phyloP scores from a whole-genome alignment of 1,140 invertebrate species.

The Pseudomyrmex cubaensis region DNA sequence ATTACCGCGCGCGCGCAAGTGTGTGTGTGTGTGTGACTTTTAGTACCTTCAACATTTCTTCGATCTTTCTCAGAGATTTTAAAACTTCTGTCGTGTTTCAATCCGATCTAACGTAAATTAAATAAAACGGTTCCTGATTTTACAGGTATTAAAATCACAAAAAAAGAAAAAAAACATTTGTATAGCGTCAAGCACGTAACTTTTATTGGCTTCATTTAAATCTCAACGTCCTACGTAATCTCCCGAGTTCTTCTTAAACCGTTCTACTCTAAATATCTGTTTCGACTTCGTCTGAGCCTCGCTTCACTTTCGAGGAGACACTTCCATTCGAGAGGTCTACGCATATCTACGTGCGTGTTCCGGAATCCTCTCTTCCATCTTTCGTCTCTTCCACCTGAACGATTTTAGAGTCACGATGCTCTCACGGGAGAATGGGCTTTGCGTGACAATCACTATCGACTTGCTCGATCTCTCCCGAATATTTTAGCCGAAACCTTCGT shows the following conservation, averaged over 20 bases:
- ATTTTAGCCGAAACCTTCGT: slow-evolving; percentile 40
- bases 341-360: slow-evolving; percentile 3
- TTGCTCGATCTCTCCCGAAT: slow-evolving; percentile 53
- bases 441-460: slow-evolving; percentile 55
- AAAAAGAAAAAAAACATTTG: neutral
- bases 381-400: slow-evolving; percentile 52
- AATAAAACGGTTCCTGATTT: too few species aligned
- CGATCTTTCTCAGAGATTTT: too few species aligned
- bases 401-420: slow-evolving; percentile 53
- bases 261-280: slow-evolving; percentile 29
- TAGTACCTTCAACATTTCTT: too few species aligned
- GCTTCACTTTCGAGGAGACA: slow-evolving; percentile 25
- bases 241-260: neutral
- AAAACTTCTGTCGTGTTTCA: too few species aligned
- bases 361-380: slow-evolving; percentile 47
- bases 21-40: too few species aligned
- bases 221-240: neutral
- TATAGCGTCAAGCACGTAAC: neutral
- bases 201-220: neutral
- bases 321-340: slow-evolving; percentile 23
- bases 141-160: too few species aligned
- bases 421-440: slow-evolving; percentile 40
- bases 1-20: too few species aligned
- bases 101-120: too few species aligned
- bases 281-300: neutral